Evolutionary conservation across 2,888 invertebrate genomes (phyloP).

Genomic region (Caenorhabditis virilis): DNA sequence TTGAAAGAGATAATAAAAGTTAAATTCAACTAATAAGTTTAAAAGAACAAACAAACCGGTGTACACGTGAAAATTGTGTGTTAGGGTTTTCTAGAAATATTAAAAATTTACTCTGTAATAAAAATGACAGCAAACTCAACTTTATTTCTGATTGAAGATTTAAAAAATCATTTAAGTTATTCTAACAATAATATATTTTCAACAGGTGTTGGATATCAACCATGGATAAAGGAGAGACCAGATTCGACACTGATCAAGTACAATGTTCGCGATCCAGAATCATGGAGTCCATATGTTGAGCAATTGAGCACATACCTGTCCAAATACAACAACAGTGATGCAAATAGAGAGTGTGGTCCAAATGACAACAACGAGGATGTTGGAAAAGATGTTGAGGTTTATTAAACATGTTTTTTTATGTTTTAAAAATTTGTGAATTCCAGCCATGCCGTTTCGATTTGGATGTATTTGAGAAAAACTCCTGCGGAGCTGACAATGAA

Average conservation of each 20-base stretch:
- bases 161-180: background rate
- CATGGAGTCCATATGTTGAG: constrained; percentile 52
- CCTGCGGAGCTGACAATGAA: constrained; percentile 68
- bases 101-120: no score
- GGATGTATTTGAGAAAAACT: constrained; percentile 44
- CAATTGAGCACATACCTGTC: constrained; percentile 55
- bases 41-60: no score
- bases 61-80: no score
- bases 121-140: no score
- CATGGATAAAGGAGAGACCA: constrained; percentile 89
- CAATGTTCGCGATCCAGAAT: constrained; percentile 71
- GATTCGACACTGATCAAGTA: constrained; percentile 97
- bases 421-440: constrained; percentile 5
- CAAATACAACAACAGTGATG: constrained; percentile 53
- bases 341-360: constrained; percentile 58
- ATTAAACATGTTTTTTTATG: background rate
- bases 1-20: no score
- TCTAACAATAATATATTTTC: constrained; percentile 29
- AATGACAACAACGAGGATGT: constrained; percentile 34
- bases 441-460: constrained; percentile 63
- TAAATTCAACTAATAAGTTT: no score
- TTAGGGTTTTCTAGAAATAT: no score
- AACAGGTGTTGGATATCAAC: constrained; percentile 94
- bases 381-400: constrained; percentile 19
- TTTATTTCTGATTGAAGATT: background rate